Conservation (phyloP, 2,888 invertebrate genomes). For the Cephus spinipes region DNA sequence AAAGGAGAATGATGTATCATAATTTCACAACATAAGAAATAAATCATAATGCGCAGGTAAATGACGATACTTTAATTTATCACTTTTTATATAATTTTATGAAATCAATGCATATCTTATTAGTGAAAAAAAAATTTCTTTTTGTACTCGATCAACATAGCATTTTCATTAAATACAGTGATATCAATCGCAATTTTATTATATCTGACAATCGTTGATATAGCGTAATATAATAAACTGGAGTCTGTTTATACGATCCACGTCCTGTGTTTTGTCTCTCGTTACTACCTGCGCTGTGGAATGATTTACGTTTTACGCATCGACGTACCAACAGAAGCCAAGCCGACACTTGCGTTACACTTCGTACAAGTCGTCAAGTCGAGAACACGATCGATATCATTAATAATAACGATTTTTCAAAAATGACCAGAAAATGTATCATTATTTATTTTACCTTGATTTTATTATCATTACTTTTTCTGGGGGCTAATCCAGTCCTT, state of each 20-base stretch:
- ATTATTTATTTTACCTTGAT: neutral
- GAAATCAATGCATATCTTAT: neutral
- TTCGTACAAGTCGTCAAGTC: neutral
- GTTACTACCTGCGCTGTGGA: conserved; percentile 25
- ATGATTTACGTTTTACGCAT: neutral
- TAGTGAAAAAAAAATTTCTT: neutral
- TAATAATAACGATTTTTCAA: neutral
- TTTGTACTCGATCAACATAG: neutral
- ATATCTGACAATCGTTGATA: neutral
- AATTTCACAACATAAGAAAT: neutral
- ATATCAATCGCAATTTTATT: neutral
- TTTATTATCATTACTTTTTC: neutral
- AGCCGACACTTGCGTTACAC: neutral
- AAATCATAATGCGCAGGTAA: neutral
- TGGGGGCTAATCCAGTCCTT: neutral
- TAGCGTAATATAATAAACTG: neutral
- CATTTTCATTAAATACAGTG: no score
- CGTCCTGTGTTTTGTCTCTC: conserved; percentile 32
- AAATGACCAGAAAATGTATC: neutral
- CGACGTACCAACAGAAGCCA: neutral
- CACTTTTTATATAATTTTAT: neutral
- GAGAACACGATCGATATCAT: neutral
- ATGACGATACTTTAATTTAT: neutral
- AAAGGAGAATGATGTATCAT: neutral
- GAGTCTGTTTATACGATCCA: neutral